Base-by-base conservation (phyloP, 2,888 invertebrate species). In the Hirudinaria manillensis region DNA sequence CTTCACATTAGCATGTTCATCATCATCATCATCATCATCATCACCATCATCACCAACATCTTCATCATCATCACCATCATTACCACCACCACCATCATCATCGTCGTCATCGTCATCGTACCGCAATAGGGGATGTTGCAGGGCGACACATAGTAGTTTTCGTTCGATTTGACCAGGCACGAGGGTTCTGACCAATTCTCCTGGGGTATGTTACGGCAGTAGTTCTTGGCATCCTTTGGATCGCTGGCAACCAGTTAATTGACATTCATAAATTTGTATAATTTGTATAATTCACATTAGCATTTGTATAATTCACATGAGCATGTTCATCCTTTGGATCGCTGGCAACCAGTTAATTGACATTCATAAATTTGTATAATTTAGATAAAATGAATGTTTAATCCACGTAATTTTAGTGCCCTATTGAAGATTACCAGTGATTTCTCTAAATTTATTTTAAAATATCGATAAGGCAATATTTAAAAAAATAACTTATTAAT, bases 101-200 rank as follows among this genome's bases (percentile, higher is more conserved):
- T 45, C 21, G 3, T n/a, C 65, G 0, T 65, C 10, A 38, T 6
- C 38, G 38, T 6, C 38, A 38, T 6, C 1, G 10, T 45, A 75
- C 61, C 32, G 51, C 77, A 77, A 73, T 73, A 77, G 3, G 77
- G 75, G 21, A 77, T 65, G 32, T 72, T 2, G 68, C 77, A 77
- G 13, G 24, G 32, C 45, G 55, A n/a, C 3, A 27, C 21, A 24
- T 61, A 61, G n/a, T 53, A n/a, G n/a, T 29, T 27, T 3, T 56
- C 6, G 4, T 65, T 13, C 1, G 27, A 24, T 6, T 32, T 16
- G n/a, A 77, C 72, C 38, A 75, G 51, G 36, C 77, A 77, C 0
- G 72, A 70, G 1, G 77, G 77, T 34, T 71, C 75, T 3, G 21
- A 27, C 77, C 75, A 75, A 24, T 71, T 71, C 55, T 45, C 32